Evolutionary conservation across 2,113 vertebrate genomes (phyloP).

Genomic region (Pelecanus crispus): DNA sequence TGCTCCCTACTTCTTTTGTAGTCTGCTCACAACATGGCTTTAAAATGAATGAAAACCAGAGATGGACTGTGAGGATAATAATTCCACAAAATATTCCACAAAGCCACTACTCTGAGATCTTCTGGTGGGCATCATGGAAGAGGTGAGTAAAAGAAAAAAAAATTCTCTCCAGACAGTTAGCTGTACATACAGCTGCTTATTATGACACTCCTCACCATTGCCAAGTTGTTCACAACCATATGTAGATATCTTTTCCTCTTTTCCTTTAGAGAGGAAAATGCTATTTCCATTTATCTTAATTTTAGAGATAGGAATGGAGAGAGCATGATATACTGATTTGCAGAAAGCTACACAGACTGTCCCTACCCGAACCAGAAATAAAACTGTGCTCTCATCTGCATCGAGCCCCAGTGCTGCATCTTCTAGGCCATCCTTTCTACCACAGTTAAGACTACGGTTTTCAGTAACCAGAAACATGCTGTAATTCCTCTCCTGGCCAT

Average conservation of each 20-base stretch:
- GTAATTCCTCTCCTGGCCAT: neutral
- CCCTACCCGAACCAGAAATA: neutral
- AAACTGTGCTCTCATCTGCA: neutral
- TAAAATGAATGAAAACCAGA: neutral
- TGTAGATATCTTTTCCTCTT: neutral
- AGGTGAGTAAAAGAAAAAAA: neutral
- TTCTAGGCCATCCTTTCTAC: neutral
- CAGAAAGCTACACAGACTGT: neutral
- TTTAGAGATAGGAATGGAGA: neutral
- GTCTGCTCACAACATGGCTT: neutral
- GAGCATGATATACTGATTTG: neutral
- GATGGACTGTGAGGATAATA: neutral
- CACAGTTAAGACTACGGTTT: neutral
- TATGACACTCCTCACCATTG: accelerated
- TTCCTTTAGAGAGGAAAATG: neutral
- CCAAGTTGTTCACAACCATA: neutral
- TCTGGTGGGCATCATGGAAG: neutral
- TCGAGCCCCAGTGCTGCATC: accelerated
- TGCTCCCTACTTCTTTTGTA: neutral
- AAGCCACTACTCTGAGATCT: neutral
- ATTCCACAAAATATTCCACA: neutral
- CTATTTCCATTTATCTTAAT: neutral
- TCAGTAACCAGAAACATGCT: neutral
- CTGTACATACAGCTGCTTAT: neutral
- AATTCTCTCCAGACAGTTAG: neutral